Base-by-base conservation (phyloP, 2,797 vertebrate genomes). In the Periophthalmus magnuspinnatus region DNA sequence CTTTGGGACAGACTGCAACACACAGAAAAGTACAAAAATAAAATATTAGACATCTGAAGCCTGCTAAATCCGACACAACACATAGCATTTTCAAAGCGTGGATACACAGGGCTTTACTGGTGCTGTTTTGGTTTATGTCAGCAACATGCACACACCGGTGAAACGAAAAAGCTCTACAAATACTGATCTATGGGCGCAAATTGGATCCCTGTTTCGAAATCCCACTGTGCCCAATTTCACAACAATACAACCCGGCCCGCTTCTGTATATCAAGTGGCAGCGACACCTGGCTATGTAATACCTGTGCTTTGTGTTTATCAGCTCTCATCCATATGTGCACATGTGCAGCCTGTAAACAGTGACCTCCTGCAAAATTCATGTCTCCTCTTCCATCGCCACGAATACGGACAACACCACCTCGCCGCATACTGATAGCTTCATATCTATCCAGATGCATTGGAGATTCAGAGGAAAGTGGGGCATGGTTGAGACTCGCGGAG, bases 1-100 rank as follows among this genome's bases (percentile, higher is more conserved):
- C 77, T 99, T 99, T 0, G 97, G 97, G 19, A 97, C 94, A 0
- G 94, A 95, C 97, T 99, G 92, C 28, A 21, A 65, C 34, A 73
- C 28, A 71, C 17, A 64, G 58, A 22, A 52, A 52, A 41, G 21
- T 6, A 33, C 8, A 57, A 22, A 77, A 61, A 58, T 9, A 6
- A 68, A 21, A 52, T 38, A 71, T 80, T 78, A 84, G 65, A 84
- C 68, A 80, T 78, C 61, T 74, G 45, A 79, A 72, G 69, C 61
- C 60, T 34, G 28, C 9, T 17, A 65, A 75, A 83, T 71, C 82
- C 77, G 5, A 50, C 66, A 64, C 74, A 84, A 80, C 75, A 67
- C 67, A 55, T 38, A 8, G 1, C 65, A 41, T 62, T 65, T 76
- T 76, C 74, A 73, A 69, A 83, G 67, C 63, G 0, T 0, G 67